Percentiles rank a stretch among this genome's conserved stretches.
Conservation (phyloP, 2,888 invertebrate species). For the Pollenia amentaria region DNA sequence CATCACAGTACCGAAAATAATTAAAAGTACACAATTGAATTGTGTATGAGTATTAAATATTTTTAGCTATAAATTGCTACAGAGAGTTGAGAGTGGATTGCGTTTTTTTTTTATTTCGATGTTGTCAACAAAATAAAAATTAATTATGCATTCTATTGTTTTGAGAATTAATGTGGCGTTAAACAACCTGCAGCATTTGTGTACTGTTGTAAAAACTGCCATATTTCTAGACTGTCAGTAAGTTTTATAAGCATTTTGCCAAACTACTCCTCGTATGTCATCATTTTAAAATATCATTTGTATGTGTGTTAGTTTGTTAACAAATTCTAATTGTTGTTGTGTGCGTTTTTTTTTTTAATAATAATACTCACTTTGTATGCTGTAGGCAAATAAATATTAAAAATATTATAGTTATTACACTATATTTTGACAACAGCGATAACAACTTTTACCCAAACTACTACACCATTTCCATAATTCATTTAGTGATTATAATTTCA, state of each 20-base stretch:
- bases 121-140: constrained; percentile 84
- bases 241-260: not conserved
- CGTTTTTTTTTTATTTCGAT: constrained; percentile 76
- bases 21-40: constrained; percentile 15
- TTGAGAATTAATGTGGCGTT: constrained; percentile 78
- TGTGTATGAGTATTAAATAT: not conserved
- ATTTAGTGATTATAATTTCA: constrained; percentile 13
- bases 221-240: constrained; percentile 10
- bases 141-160: constrained; percentile 82
- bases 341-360: constrained; percentile 68
- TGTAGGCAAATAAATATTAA: constrained; percentile 80
- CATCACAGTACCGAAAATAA: constrained; percentile 1
- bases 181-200: constrained; percentile 73
- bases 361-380: constrained; percentile 78
- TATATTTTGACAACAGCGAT: constrained; percentile 77
- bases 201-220: not conserved
- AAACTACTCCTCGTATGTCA: not conserved
- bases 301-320: not conserved
- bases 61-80: not conserved
- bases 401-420: constrained; percentile 82
- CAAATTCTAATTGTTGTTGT: constrained; percentile 38
- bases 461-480: not conserved
- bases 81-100: constrained; percentile 27
- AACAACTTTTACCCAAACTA: constrained; percentile 5
- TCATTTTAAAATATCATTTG: not conserved